Percentiles rank a stretch among this genome's conserved stretches.
phyloP scores from a whole-genome alignment of 2,797 vertebrate genomes.

The Hirundo rustica region DNA sequence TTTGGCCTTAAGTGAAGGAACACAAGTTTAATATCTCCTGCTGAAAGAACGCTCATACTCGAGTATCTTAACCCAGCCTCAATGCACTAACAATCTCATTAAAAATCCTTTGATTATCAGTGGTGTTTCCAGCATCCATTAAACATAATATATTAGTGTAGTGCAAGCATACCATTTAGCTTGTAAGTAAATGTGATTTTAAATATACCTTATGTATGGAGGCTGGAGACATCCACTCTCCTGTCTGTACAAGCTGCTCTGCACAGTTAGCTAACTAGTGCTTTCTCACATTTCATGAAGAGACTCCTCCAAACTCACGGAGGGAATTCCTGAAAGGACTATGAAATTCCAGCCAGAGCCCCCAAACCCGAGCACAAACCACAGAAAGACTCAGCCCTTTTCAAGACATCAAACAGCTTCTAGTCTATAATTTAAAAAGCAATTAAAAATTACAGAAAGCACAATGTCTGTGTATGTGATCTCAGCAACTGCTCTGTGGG shows the following conservation, averaged over 20 bases:
- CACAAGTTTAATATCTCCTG: background rate
- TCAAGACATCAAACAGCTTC: background rate
- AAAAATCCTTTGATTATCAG: background rate
- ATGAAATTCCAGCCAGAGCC: background rate
- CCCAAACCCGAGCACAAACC: background rate
- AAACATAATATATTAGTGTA: background rate
- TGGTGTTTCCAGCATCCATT: background rate
- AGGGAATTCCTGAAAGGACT: background rate
- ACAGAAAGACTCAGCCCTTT: background rate
- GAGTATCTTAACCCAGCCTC: background rate
- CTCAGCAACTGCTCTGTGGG: background rate
- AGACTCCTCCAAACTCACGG: background rate
- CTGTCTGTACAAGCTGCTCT: background rate
- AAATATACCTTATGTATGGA: background rate
- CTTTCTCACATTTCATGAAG: background rate
- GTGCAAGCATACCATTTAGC: background rate
- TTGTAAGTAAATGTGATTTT: background rate
- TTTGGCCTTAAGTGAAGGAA: background rate
- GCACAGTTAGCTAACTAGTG: background rate
- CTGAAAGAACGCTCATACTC: background rate
- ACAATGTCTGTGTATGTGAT: background rate
- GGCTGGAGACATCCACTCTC: background rate
- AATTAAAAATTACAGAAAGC: slow-evolving; percentile 32
- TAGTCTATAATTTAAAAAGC: background rate
- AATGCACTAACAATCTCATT: background rate